Base-by-base conservation (phyloP, 2,888 invertebrate genomes). In the Tenthredo notha region DNA sequence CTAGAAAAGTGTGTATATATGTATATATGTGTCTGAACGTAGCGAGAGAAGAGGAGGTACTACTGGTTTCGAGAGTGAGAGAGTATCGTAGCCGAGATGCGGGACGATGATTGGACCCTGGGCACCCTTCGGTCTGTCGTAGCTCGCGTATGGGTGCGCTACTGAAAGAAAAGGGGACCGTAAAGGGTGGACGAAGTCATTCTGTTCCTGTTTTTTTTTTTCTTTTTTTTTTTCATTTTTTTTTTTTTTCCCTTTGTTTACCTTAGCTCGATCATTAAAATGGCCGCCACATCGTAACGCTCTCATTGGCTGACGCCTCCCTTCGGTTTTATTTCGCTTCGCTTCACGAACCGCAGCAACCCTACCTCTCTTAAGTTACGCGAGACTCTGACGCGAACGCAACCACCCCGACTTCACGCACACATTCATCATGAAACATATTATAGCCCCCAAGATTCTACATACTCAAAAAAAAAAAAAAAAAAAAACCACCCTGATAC, bases 261-360 rank as follows among this genome's bases (percentile, higher is more conserved):
- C 91, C 92, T 90, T 92, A 88, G 90, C 90, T 92, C 92, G 93
- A 93, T 93, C 93, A 93, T 93, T 93, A 93, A 93, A 93, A 93
- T 93, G 93, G 93, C 93, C 91, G 93, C 92, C 92, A 89, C 91
- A 91, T 92, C 90, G 67, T 61, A 91, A 90, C 87, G 89, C 84
- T 88, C 92, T 93, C 92, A 93, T 93, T 93, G 93, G 93, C 92
- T 88, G 90, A 88, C 86, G 86, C 84, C 89, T 88, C 90, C 90
- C 90, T 90, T 87, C 90, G 87, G 87, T 83, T 83, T 61, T 25
- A 84, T 85, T 83, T 72, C 40, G 40, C 50, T 47, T 77, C 77
- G 50, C 77, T 47, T 50, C 67, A 67, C 77, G 50, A 50, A 7
- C 29, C 78, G n/a, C n/a, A 15, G 43, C 80, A 80, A 80, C 80